Percentiles rank a stretch among this genome's conserved stretches.
These are phyloP conservation scores for Lontra canadensis DNA, from an alignment of 2,113 vertebrate species.

Conservation along the genomic window DNA sequence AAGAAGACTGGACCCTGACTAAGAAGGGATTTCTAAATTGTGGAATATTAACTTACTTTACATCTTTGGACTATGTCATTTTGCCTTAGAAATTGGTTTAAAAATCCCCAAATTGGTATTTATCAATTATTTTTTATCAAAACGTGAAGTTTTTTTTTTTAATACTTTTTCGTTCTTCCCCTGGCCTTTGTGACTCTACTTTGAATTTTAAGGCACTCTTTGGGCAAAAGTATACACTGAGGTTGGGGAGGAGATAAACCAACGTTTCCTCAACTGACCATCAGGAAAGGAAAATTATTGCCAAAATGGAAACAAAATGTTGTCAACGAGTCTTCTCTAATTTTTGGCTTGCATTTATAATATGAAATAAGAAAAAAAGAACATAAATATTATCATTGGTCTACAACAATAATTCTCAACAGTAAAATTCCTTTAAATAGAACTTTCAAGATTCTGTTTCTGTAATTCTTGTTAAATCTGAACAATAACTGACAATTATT, in stretches of 20 bases:
- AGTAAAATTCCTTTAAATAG: constrained; percentile 24
- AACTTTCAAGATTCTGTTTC: not conserved
- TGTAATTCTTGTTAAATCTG: constrained; percentile 34
- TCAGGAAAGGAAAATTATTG: not conserved
- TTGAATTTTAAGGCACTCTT: not conserved
- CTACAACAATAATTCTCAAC: constrained; percentile 34
- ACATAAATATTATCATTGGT: not conserved
- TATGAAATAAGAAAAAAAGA: not conserved
- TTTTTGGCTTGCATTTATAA: not conserved
- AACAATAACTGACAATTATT: constrained; percentile 54
- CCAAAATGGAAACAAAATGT: not conserved
- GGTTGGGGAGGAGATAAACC: not conserved
- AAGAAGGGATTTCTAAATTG: not conserved
- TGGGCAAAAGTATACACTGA: not conserved
- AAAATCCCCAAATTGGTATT: not conserved
- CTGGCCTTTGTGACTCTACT: not conserved
- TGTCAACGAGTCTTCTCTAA: not conserved
- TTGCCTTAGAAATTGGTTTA: not conserved
- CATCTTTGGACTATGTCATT: not conserved
- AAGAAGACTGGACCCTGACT: not conserved
- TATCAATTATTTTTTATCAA: not conserved
- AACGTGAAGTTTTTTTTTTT: not conserved
- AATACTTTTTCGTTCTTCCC: not conserved
- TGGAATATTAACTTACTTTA: not conserved
- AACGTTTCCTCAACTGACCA: not conserved